Percentiles rank a stretch among this genome's conserved stretches.
Conservation (phyloP, 2,888 invertebrate species). For the Craniophora ligustri region DNA sequence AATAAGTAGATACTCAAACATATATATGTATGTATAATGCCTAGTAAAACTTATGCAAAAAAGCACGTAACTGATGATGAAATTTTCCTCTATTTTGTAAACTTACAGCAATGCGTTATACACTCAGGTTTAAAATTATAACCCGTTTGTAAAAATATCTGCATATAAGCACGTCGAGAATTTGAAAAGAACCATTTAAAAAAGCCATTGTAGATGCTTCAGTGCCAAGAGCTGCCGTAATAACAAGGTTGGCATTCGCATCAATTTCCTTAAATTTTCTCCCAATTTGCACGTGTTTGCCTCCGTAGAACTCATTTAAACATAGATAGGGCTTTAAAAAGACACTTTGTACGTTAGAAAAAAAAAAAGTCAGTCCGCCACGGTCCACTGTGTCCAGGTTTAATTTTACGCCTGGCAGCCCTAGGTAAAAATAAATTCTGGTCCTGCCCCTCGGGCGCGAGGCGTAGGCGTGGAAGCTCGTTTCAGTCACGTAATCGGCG, state of each 20-base stretch:
- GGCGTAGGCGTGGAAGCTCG: conserved; percentile 32
- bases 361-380: conserved; percentile 24
- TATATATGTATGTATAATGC: too few species aligned
- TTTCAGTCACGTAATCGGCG: conserved; percentile 42
- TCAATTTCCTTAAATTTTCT: conserved; percentile 27
- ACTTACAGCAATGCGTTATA: too few species aligned
- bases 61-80: too few species aligned
- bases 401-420: conserved; percentile 59
- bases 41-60: too few species aligned
- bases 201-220: conserved; percentile 22
- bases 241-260: conserved; percentile 27
- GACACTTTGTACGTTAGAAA: conserved; percentile 20
- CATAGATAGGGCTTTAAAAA: conserved; percentile 28
- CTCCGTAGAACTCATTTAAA: conserved; percentile 29
- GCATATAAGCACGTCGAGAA: conserved; percentile 24
- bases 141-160: conserved; percentile 28
- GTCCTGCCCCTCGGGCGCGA: conserved; percentile 19
- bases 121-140: neutral
- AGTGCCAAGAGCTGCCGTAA: conserved; percentile 16
- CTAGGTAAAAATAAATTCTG: conserved; percentile 59
- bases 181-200: conserved; percentile 42
- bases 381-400: conserved; percentile 46
- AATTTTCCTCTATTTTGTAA: too few species aligned
- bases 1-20: too few species aligned
- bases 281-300: conserved; percentile 10